Evolutionary conservation across 1,140 invertebrate genomes (phyloP).

Genomic region (Linepithema humile): DNA sequence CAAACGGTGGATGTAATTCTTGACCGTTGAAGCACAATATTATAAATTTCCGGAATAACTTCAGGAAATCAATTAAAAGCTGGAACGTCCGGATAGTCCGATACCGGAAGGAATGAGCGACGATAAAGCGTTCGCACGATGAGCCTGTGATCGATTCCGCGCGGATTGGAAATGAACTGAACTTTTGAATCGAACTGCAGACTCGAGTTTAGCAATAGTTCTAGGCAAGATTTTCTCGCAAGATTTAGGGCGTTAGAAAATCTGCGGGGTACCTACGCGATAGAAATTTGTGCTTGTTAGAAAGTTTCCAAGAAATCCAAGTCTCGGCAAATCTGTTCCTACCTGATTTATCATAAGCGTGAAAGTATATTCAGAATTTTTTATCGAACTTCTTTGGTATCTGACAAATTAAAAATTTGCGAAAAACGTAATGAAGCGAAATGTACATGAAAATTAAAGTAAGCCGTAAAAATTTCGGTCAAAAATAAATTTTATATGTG

Average conservation of each 20-base stretch:
- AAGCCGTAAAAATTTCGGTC: background rate
- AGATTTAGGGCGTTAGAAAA: conserved; percentile 11
- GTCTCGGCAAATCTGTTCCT: background rate
- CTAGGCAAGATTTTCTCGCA: conserved; percentile 9
- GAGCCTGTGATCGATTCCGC: background rate
- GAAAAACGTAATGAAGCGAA: background rate
- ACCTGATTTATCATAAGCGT: background rate
- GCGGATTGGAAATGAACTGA: conserved; percentile 66
- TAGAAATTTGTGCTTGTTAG: conserved; percentile 34
- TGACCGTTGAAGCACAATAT: background rate
- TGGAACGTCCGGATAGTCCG: background rate
- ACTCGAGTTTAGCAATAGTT: conserved; percentile 19
- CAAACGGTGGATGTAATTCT: background rate
- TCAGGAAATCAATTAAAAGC: background rate
- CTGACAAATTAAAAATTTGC: background rate
- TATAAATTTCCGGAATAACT: background rate
- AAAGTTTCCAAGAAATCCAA: conserved; percentile 31
- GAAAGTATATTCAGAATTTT: conserved; percentile 6
- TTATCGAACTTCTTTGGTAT: background rate
- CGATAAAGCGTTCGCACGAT: conserved; percentile 44
- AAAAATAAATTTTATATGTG: background rate
- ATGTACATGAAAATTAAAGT: background rate
- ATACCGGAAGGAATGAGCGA: conserved; percentile 6
- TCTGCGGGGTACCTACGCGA: background rate
- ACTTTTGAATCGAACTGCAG: conserved; percentile 64